Base-by-base conservation (phyloP, 2,888 invertebrate species). In the Perizoma flavofasciatum region DNA sequence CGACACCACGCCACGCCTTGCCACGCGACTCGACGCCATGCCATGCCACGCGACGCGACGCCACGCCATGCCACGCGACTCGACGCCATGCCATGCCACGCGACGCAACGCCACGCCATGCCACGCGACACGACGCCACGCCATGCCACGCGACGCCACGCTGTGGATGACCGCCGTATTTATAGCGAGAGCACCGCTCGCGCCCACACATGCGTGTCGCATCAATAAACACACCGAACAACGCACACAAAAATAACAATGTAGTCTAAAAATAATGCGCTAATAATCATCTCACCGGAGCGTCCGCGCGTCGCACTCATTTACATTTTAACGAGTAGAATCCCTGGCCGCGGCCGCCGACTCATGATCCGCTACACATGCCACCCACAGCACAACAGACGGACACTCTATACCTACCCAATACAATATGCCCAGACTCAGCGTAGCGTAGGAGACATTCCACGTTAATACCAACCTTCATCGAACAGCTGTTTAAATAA, bases 171-270 rank as follows among this genome's bases (percentile, higher is more conserved):
- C 37, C 61, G 58, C 60, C 62, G 61, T 68, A 69, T 68, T 71
- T 62, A 66, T 66, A 69, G 67, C 64, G 60, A 61, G 96, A 81
- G 95, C 37, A 7, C 96, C 96, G 85, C 96, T 96, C 5, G 96
- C 68, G 54, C 67, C 10, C 72, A 66, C 69, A 69, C 67, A 45
- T 65, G 63, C 64, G 55, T 53, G 60, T 56, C 56, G 59, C 63
- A 52, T 61, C 66, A 57, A 67, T 66, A 72, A 68, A 67, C 60
- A 61, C 67, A 59, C 62, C 43, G 59, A 49, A 59, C 65, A 49
- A 64, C 74, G 61, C 77, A 70, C 71, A 72, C 73, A 65, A 71
- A 69, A 71, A 73, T 64, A 75, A 75, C 79, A 75, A 74, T 73
- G 69, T 64, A 63, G 65, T 71, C 77, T 80, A 81, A 74, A 77